A percentile compares a stretch with the other conserved stretches of the same genome.
phyloP scores from a whole-genome alignment of 2,888 invertebrate genomes.

The Ornithoptera priamus region DNA sequence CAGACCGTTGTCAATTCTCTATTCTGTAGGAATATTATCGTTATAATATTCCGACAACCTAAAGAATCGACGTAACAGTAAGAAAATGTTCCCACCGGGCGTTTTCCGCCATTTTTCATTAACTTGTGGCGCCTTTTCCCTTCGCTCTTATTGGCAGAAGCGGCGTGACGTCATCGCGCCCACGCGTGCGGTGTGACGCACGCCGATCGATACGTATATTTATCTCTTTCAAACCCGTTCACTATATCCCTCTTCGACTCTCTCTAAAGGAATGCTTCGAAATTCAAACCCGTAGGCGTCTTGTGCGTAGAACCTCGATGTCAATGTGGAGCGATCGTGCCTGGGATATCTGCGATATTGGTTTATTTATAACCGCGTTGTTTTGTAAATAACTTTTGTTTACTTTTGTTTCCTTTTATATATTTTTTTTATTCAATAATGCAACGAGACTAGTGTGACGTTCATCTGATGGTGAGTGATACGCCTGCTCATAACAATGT shows the following conservation, averaged over 20 bases:
- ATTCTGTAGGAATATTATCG: too few species aligned
- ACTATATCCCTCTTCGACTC: slow-evolving; percentile 38
- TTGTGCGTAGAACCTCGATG: slow-evolving; percentile 62
- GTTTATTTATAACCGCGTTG: slow-evolving; percentile 53
- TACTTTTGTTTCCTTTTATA: slow-evolving; percentile 17
- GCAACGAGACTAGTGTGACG: too few species aligned
- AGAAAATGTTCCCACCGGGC: slow-evolving; percentile 35
- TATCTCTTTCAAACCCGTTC: slow-evolving; percentile 46
- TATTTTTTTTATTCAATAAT: too few species aligned
- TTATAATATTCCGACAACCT: slow-evolving; percentile 23
- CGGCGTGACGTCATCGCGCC: slow-evolving; percentile 76
- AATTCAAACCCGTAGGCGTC: slow-evolving; percentile 71
- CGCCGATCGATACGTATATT: slow-evolving; percentile 66
- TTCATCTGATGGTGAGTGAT: too few species aligned
- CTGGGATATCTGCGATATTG: slow-evolving; percentile 50
- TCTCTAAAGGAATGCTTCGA: slow-evolving; percentile 67
- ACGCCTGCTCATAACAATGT: too few species aligned
- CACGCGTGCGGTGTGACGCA: slow-evolving; percentile 76
- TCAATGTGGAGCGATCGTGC: slow-evolving; percentile 45
- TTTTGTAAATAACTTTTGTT: slow-evolving; percentile 59
- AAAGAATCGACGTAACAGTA: slow-evolving; percentile 36
- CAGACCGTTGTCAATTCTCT: too few species aligned
- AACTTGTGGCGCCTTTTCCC: slow-evolving; percentile 70
- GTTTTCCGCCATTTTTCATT: slow-evolving; percentile 51
- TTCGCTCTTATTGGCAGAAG: slow-evolving; percentile 57